Conservation (phyloP, 2,113 vertebrate species). For the Eonycteris spelaea region DNA sequence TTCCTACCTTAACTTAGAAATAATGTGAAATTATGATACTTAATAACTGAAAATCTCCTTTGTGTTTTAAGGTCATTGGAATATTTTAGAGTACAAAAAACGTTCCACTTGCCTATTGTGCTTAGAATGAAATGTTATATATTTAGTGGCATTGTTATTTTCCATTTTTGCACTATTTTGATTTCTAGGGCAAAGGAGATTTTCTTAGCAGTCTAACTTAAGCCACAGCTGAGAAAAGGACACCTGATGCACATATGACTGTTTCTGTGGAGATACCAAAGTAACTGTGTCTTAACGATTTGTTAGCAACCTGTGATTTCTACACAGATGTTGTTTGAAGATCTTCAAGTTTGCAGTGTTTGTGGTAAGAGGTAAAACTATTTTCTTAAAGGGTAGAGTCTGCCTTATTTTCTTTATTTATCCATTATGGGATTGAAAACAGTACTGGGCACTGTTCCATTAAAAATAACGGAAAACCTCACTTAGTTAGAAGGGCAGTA, state of each 20-base stretch:
- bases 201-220: background rate
- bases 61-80: slow-evolving; percentile 18
- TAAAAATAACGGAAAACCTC: slow-evolving; percentile 59
- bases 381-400: slow-evolving; percentile 38
- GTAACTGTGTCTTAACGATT: background rate
- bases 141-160: slow-evolving; percentile 16
- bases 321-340: slow-evolving; percentile 5
- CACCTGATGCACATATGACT: background rate
- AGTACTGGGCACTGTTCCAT: slow-evolving; percentile 11
- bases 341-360: background rate
- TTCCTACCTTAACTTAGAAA: background rate
- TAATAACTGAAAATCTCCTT: background rate
- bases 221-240: background rate
- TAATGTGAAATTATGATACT: background rate
- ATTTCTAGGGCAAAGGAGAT: background rate
- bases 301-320: slow-evolving; percentile 28
- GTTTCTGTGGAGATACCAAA: background rate
- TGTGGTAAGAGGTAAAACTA: slow-evolving; percentile 40
- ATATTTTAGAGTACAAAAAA: slow-evolving; percentile 21
- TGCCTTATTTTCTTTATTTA: slow-evolving; percentile 34
- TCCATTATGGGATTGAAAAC: slow-evolving; percentile 52
- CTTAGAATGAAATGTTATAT: slow-evolving; percentile 38
- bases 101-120: background rate
- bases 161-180: background rate
- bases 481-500: background rate